These are phyloP conservation scores for Saimiri boliviensis DNA, from an alignment of 2,113 vertebrate species.

Conservation along the genomic window DNA sequence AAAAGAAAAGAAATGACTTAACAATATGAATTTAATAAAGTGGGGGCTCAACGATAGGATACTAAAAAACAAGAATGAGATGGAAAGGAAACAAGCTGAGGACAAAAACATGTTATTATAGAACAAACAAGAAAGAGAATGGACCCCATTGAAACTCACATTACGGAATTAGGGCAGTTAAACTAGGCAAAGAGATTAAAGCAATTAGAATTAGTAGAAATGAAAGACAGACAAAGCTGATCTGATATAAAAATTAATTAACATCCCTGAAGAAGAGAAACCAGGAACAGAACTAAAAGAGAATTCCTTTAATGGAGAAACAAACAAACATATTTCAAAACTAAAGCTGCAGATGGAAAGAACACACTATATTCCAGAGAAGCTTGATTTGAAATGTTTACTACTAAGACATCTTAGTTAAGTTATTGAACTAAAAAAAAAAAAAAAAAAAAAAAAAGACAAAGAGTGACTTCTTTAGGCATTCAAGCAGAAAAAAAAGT, in stretches of 20 bases:
- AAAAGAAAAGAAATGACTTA: background rate
- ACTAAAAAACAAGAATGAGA: background rate
- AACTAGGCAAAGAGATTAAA: background rate
- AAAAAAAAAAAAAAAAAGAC: background rate
- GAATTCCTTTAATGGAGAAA: background rate
- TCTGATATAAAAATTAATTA: background rate
- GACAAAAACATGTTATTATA: background rate
- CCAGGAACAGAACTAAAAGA: background rate
- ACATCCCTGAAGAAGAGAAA: background rate
- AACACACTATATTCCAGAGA: background rate
- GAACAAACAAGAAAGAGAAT: background rate
- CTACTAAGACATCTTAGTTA: background rate
- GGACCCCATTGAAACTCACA: background rate
- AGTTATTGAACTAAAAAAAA: background rate
- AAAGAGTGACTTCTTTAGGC: background rate
- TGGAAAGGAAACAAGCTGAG: background rate
- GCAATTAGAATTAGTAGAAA: background rate
- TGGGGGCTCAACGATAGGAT: background rate
- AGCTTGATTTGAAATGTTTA: background rate
- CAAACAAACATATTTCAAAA: background rate
- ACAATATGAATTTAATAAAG: slow-evolving; percentile 5
- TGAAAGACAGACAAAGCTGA: background rate
- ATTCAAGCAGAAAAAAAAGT: background rate
- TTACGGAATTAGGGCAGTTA: background rate
- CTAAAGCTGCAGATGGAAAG: background rate